A percentile compares a stretch with the other conserved stretches of the same genome.
Conservation (phyloP, 2,797 vertebrate species). For the Lycodopsis pacificus region DNA sequence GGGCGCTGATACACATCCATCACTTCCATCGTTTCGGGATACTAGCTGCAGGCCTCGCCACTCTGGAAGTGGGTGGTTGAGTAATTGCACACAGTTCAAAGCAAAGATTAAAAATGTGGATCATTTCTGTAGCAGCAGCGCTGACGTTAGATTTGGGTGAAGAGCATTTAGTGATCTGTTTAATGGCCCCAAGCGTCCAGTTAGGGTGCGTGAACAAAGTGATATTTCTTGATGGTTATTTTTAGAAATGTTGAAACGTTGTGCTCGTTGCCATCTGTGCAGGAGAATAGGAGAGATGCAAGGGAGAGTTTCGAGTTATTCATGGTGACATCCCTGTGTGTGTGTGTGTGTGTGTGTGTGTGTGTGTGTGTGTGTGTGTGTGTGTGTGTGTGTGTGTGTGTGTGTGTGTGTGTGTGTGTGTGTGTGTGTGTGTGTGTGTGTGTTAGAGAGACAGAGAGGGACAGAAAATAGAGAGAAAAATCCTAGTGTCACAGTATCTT, state of each 20-base stretch:
- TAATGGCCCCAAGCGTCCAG: slow-evolving; percentile 41
- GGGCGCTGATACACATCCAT: slow-evolving; percentile 72
- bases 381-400: slow-evolving; percentile 34
- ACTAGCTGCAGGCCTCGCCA: slow-evolving; percentile 45
- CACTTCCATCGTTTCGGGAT: slow-evolving; percentile 51
- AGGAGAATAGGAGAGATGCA: slow-evolving; percentile 70
- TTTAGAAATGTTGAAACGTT: slow-evolving; percentile 65
- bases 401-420: slow-evolving; percentile 36
- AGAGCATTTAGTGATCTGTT: slow-evolving; percentile 45
- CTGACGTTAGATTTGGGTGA: slow-evolving; percentile 33
- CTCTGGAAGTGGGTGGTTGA: slow-evolving; percentile 46
- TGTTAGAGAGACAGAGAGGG: slow-evolving; percentile 53
- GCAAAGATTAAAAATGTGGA: slow-evolving; percentile 52
- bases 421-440: neutral
- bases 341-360: slow-evolving; percentile 41
- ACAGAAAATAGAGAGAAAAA: slow-evolving; percentile 80
- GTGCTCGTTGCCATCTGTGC: slow-evolving; percentile 72
- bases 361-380: slow-evolving; percentile 13
- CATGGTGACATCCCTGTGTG: slow-evolving; percentile 68
- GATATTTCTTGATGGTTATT: slow-evolving; percentile 60
- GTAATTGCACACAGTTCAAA: slow-evolving; percentile 54
- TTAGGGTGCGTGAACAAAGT: slow-evolving; percentile 59
- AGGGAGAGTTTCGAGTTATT: slow-evolving; percentile 77
- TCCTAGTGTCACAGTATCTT: slow-evolving; percentile 88
- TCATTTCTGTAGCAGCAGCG: slow-evolving; percentile 39